phyloP scores from a whole-genome alignment of 37 sponge, comb jelly and placozoan genomes.

The Oscarella lobularis region DNA sequence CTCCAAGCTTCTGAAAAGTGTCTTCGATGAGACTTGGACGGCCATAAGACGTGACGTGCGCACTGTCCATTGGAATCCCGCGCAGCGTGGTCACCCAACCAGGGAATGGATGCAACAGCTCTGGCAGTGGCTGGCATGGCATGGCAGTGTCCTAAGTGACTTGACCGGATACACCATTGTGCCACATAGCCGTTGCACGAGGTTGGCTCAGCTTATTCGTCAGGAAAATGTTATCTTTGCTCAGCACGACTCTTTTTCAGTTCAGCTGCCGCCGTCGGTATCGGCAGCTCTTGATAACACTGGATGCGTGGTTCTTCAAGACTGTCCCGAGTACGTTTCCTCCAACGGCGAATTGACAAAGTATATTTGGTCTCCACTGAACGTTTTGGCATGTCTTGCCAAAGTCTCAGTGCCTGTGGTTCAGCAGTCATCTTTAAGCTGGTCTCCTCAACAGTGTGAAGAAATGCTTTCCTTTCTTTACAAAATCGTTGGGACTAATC shows the following conservation, averaged over 20 bases:
- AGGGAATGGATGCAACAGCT: neutral
- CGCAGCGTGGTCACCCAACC: no score
- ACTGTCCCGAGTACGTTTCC: neutral
- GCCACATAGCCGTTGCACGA: neutral
- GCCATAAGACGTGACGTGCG: neutral
- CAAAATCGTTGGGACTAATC: no score
- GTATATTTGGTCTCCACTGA: no score
- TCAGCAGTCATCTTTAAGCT: no score
- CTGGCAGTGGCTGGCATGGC: neutral
- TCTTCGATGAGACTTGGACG: neutral
- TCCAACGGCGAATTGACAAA: neutral
- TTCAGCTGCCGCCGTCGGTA: no score
- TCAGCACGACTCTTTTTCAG: no score
- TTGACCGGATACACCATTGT: neutral
- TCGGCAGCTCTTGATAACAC: neutral
- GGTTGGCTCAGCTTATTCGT: neutral
- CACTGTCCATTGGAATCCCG: neutral
- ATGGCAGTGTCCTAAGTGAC: neutral
- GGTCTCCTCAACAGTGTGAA: no score
- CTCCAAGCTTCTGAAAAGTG: neutral
- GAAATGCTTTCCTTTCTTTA: no score
- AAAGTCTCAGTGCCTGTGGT: no score
- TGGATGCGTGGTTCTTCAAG: neutral
- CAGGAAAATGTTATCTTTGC: no score
- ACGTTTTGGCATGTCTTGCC: no score